Base-by-base conservation (phyloP, 2,888 invertebrate species). In the Drosophila nigricruria region DNA sequence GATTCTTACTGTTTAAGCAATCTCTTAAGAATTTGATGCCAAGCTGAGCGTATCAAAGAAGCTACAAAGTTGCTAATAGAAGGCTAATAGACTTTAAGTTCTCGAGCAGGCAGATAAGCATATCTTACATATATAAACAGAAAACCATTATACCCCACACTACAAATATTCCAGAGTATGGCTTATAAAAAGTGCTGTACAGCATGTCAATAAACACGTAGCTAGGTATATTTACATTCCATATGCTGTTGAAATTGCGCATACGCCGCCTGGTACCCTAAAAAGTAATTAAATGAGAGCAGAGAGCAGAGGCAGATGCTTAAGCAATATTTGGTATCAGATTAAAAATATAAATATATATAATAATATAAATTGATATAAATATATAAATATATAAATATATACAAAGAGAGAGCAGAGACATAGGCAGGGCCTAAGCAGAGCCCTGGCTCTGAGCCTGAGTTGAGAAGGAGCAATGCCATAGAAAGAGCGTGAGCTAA, bases 181-280 rank as follows among this genome's bases (percentile, higher is more conserved):
- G 14, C 32, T 6, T 12, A 38, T 53, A 53, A 34, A 30, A 63
- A 32, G 8, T 38, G 34, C 36, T 59, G 63, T 16, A 23, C 47
- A 38, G 30, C 60, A 38, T 38, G 30, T 23, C 27, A 63, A 58
- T 32, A 38, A 38, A 47, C 66, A 36, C 53, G 66, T 43, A 30
- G 30, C 18, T 53, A 30, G 30, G 12, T n/a, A 20, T 32, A 30
- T 66, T 47, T 66, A 30, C 45, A 36, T 43, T 64, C 43, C 20
- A 30, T 9, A 18, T 36, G 43, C 18, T 16, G 16, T 34, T 6
- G 23, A 65, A 65, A 65, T 45, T 66, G 45, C 27, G 54, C 18
- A 58, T 43, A 43, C 42, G 52, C 34, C 42, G 27, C 8, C 0
- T 42, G 34, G 34, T 20, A 4, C 10, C 14, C 12, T n/a, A n/a